Conservation (phyloP, 2,113 vertebrate genomes). For the Corythoichthys haematopterus region DNA sequence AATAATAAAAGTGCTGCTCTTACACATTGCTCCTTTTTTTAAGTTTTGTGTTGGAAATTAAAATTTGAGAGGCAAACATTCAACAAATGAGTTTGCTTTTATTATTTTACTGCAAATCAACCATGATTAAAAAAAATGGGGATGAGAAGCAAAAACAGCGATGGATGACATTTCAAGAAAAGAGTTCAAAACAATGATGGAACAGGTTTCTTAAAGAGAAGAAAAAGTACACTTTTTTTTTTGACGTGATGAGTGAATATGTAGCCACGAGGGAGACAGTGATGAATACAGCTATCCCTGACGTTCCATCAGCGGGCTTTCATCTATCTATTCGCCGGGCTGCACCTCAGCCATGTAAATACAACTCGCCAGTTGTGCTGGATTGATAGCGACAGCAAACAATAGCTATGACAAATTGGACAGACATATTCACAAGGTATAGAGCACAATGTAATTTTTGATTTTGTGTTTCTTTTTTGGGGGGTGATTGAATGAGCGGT, state of each 20-base stretch:
- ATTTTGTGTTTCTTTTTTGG: neutral
- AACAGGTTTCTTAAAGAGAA: slow-evolving; percentile 6
- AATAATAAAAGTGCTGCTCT: too few species aligned
- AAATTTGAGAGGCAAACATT: slow-evolving; percentile 3
- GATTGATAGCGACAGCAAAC: slow-evolving; percentile 58
- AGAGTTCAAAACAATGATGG: slow-evolving; percentile 36
- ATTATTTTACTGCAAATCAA: too few species aligned
- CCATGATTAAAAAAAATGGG: too few species aligned
- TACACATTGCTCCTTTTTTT: too few species aligned
- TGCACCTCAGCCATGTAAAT: slow-evolving; percentile 55
- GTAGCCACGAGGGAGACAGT: slow-evolving; percentile 41
- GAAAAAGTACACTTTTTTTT: neutral
- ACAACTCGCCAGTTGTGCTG: slow-evolving; percentile 41
- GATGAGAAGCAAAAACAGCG: slow-evolving; percentile 8
- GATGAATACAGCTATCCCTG: slow-evolving; percentile 49
- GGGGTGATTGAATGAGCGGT: neutral
- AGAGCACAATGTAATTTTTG: slow-evolving; percentile 29
- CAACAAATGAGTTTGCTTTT: too few species aligned
- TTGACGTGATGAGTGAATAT: slow-evolving; percentile 49
- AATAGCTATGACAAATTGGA: slow-evolving; percentile 46
- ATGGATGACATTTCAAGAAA: slow-evolving; percentile 26
- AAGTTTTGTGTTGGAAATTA: too few species aligned
- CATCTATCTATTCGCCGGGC: slow-evolving; percentile 51
- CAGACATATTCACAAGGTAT: slow-evolving; percentile 51
- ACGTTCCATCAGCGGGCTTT: slow-evolving; percentile 59